Evolutionary conservation across 2,888 invertebrate genomes (phyloP).

Genomic region (Smittia sp.): DNA sequence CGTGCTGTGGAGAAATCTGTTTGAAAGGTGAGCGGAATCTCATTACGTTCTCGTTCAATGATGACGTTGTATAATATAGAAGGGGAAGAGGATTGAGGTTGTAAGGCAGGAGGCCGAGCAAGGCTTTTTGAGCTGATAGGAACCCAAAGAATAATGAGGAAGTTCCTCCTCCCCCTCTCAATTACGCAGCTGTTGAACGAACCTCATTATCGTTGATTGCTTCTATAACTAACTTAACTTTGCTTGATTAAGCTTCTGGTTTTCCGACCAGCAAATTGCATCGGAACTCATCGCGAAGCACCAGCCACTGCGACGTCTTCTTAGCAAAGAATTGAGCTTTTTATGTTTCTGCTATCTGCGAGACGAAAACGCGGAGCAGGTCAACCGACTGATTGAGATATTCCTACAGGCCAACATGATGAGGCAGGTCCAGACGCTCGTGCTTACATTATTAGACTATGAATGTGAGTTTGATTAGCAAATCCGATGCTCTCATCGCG

Average conservation of each 20-base stretch:
- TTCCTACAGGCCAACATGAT: slow-evolving; percentile 17
- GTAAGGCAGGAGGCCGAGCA: no score
- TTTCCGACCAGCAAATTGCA: slow-evolving; percentile 34
- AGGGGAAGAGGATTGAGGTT: no score
- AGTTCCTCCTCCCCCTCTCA: not conserved
- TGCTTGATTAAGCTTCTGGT: slow-evolving; percentile 26
- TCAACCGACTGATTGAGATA: slow-evolving; percentile 23
- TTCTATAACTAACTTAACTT: not conserved
- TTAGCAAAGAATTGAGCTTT: not conserved
- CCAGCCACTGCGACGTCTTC: not conserved
- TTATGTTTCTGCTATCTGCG: slow-evolving; percentile 22
- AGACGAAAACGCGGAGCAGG: slow-evolving; percentile 20
- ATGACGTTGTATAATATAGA: no score
- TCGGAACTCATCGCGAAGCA: slow-evolving; percentile 1
- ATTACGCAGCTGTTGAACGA: not conserved
- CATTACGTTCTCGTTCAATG: no score
- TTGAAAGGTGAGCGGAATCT: slow-evolving; percentile 27
- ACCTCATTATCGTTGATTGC: not conserved
- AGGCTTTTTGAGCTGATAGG: no score
- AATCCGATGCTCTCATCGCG: not conserved
- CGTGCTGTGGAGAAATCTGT: slow-evolving; percentile 29
- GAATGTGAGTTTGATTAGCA: slow-evolving; percentile 11
- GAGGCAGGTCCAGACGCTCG: not conserved
- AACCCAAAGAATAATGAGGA: no score
- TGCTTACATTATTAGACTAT: slow-evolving; percentile 11